Base-by-base conservation (phyloP, 2,888 invertebrate species). In the Folsomia candida region DNA sequence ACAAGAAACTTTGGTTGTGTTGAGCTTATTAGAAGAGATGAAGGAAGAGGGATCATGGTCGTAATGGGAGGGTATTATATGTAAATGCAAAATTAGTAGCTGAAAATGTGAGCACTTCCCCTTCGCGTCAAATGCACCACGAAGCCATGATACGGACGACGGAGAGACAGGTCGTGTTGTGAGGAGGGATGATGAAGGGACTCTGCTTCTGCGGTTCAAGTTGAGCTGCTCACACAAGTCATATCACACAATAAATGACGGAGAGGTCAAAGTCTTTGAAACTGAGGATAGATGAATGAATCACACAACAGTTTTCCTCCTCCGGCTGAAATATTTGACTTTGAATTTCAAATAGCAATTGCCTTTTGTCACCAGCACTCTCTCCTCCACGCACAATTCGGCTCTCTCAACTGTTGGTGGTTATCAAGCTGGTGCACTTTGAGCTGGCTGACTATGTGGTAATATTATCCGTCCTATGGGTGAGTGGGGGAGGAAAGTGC, bases 41-140 rank as follows among this genome's bases (percentile, higher is more conserved):
- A 70, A 25, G 60, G 47, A 51, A 66, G 69, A 58, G 69, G 57
- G 61, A 68, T 68, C 47, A 68, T 54, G 64, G 62, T 26, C 20
- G 51, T 64, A 47, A 64, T 64, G 64, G 20, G 59, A 11, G 59
- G 26, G 59, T 26, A 59, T 59, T 59, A 59, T 59, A 59, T 59
- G 59, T 59, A 59, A 59, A 59, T 59, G 59, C 25, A 26, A 25
- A 59, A 59, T 59, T 59, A 59, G 59, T 59, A 25, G 25, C 24
- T 59, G 59, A 59, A 59, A 59, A 59, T 59, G 14, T 24, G 59
- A 24, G 14, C 24, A 11, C 59, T 22, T 22, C 25, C 37, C 37
- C 37, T 37, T 37, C 37, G 6, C 14, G 37, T 4, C 37, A 9
- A n/a, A n/a, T 37, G 6, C 14, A 37, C 37, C 37, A 37, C 37